phyloP scores from a whole-genome alignment of 2,797 vertebrate species.

The Sebastes cheni region DNA sequence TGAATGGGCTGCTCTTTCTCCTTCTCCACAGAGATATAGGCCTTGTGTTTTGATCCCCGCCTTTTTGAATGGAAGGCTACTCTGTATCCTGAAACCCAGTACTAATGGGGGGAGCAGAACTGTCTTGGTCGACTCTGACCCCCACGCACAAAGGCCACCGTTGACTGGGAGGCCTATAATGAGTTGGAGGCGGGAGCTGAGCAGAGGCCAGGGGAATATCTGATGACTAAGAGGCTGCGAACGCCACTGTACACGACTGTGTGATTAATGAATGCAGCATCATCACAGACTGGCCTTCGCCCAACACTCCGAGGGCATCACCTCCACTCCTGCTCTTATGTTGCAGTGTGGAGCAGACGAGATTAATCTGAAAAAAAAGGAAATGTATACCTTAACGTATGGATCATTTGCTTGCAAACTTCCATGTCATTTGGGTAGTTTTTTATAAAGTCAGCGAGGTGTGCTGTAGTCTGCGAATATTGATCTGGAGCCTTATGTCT shows the following conservation, averaged over 20 bases:
- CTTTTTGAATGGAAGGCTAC: slow-evolving; percentile 64
- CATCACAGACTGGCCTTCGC: slow-evolving; percentile 64
- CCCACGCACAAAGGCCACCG: slow-evolving; percentile 71
- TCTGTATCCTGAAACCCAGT: slow-evolving; percentile 64
- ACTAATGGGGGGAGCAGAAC: slow-evolving; percentile 51
- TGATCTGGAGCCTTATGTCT: slow-evolving; percentile 65
- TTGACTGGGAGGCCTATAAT: slow-evolving; percentile 69
- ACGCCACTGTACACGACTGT: slow-evolving; percentile 65
- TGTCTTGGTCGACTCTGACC: slow-evolving; percentile 52
- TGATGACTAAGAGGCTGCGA: slow-evolving; percentile 79
- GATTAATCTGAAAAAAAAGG: slow-evolving; percentile 28
- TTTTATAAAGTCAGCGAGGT: slow-evolving; percentile 46
- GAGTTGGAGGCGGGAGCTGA: slow-evolving; percentile 54
- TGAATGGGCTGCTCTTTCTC: slow-evolving; percentile 63
- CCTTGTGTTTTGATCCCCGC: slow-evolving; percentile 59
- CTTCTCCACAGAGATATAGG: slow-evolving; percentile 56
- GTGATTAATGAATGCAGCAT: slow-evolving; percentile 78
- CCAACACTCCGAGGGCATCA: slow-evolving; percentile 56
- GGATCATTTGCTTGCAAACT: slow-evolving; percentile 30
- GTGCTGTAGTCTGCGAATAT: slow-evolving; percentile 58
- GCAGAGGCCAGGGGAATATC: slow-evolving; percentile 71
- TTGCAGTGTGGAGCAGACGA: slow-evolving; percentile 5
- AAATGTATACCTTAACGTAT: slow-evolving; percentile 3
- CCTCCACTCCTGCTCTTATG: slow-evolving; percentile 19
- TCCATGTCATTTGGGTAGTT: slow-evolving; percentile 29